Conservation (phyloP, 2,888 invertebrate species). For the Cephus pygmeus region DNA sequence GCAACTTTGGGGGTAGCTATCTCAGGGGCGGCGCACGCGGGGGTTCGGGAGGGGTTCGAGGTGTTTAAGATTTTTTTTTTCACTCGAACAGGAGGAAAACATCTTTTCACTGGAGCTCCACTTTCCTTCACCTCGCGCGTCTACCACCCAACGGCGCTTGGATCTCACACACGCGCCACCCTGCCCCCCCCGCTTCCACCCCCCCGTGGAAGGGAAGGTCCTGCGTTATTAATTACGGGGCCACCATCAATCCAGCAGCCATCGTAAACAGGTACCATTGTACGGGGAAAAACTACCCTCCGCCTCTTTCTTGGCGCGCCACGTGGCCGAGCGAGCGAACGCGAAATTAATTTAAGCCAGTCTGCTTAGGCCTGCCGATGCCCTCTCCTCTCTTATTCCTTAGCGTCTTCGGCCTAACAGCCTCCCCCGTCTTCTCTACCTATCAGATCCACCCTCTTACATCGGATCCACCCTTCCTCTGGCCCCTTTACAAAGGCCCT, state of each 20-base stretch:
- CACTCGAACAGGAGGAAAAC: constrained; percentile 24
- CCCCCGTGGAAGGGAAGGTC: constrained; percentile 16
- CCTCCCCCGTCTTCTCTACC: no score
- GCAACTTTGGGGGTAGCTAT: background rate
- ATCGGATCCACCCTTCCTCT: no score
- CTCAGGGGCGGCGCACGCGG: background rate
- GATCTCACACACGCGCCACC: background rate
- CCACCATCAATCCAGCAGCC: constrained; percentile 24
- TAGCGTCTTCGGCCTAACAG: no score
- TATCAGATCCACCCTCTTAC: no score
- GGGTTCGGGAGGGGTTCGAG: background rate
- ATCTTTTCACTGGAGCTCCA: constrained; percentile 23
- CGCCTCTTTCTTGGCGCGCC: background rate
- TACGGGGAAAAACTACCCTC: constrained; percentile 24
- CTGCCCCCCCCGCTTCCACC: background rate
- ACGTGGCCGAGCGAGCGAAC: background rate
- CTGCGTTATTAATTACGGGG: constrained; percentile 25
- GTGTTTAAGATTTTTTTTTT: constrained; percentile 25
- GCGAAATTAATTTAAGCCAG: constrained; percentile 9
- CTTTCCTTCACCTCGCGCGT: background rate
- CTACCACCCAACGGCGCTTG: background rate
- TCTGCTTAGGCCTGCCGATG: constrained; percentile 13
- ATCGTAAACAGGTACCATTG: constrained; percentile 25
- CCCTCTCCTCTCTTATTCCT: constrained; percentile 18
- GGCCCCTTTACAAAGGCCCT: no score